These are phyloP conservation scores for Chydorus sphaericus DNA, from an alignment of 2,888 invertebrate genomes.

Conservation along the genomic window DNA sequence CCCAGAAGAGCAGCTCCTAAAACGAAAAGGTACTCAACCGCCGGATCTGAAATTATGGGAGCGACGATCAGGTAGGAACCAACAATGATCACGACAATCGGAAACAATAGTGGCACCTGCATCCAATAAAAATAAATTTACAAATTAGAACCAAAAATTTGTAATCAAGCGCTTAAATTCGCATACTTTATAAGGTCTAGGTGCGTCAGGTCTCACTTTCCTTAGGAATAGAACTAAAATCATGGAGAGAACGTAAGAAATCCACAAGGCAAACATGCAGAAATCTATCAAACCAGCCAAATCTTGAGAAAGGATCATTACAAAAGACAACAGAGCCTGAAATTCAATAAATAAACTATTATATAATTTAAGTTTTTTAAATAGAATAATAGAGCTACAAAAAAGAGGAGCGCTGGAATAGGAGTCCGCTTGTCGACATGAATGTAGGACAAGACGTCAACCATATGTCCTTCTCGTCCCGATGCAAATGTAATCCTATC, in stretches of 20 bases:
- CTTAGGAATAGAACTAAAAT: constrained; percentile 81
- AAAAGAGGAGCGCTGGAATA: constrained; percentile 88
- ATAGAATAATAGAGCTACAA: constrained; percentile 44
- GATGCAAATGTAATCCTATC: constrained; percentile 74
- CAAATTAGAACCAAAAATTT: neutral
- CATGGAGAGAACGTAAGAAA: constrained; percentile 93
- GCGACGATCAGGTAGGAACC: constrained; percentile 85
- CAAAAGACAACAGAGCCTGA: constrained; percentile 67
- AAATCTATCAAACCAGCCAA: constrained; percentile 91
- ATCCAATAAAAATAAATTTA: constrained; percentile 1
- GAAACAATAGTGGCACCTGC: constrained; percentile 79
- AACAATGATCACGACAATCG: constrained; percentile 72
- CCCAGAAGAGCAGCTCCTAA: constrained; percentile 74
- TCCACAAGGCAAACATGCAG: constrained; percentile 97
- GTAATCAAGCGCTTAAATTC: neutral
- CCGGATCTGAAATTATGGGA: constrained; percentile 82
- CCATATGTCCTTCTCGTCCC: constrained; percentile 78
- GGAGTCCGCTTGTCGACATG: constrained; percentile 81
- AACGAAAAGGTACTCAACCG: constrained; percentile 89
- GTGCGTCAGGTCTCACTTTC: constrained; percentile 74
- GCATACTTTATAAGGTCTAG: constrained; percentile 75
- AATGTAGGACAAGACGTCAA: constrained; percentile 80
- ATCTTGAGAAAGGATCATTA: constrained; percentile 85
- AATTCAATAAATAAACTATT: constrained; percentile 27
- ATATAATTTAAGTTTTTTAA: neutral